Percentiles rank a stretch among this genome's conserved stretches.
Conservation (phyloP, 2,888 invertebrate genomes). For the Elysia crispata region DNA sequence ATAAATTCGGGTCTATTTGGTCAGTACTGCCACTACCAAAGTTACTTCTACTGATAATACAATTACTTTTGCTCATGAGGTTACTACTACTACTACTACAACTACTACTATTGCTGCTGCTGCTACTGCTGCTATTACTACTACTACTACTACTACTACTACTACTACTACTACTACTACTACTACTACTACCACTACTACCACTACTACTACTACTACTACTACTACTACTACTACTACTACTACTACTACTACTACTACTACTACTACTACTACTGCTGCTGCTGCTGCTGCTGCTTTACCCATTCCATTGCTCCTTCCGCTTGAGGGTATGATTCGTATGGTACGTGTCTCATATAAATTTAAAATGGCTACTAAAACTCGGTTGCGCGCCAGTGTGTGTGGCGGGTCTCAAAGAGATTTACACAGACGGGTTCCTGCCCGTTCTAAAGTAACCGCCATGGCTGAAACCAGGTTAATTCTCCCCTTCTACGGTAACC, state of each 20-base stretch:
- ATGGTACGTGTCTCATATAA: too few relatives aligned
- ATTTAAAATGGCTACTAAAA: too few relatives aligned
- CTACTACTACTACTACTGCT: background rate
- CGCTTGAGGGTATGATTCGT: too few relatives aligned
- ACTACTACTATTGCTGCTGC: constrained; percentile 4
- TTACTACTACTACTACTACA: constrained; percentile 18
- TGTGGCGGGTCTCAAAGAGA: too few relatives aligned
- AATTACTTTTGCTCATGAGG: constrained; percentile 40
- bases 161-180: constrained; percentile 45
- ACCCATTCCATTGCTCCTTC: too few relatives aligned
- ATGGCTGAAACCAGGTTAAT: too few relatives aligned
- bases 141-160: constrained; percentile 36
- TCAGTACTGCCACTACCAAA: constrained; percentile 55
- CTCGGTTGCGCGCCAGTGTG: too few relatives aligned
- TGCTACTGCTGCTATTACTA: constrained; percentile 24
- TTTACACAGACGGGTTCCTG: too few relatives aligned
- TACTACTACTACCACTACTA: constrained; percentile 49
- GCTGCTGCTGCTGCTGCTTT: too few relatives aligned
- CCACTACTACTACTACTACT: constrained; percentile 25
- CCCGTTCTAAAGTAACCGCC: too few relatives aligned
- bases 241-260: constrained; percentile 18
- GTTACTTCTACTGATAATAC: constrained; percentile 55
- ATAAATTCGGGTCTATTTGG: too few relatives aligned
- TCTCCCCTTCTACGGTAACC: too few relatives aligned
- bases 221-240: background rate